Base-by-base conservation (phyloP, 1,140 invertebrate species). In the Temnothorax longispinosus region DNA sequence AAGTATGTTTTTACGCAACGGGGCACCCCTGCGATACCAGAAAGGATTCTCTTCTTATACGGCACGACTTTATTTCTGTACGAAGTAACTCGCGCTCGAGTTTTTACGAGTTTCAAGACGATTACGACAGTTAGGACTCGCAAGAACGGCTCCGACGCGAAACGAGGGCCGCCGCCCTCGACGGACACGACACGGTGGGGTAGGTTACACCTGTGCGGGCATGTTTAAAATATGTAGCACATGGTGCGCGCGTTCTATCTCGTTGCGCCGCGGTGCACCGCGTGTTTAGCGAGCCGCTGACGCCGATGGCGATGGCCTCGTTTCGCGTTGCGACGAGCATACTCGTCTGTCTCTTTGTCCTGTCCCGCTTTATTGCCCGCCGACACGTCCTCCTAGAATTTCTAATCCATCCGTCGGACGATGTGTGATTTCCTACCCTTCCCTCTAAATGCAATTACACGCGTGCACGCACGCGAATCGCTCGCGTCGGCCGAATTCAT, bases 111-210 rank as follows among this genome's bases (percentile, higher is more conserved):
- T 84, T 60, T 74, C 15, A 50, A 74, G 67, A 74, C 15, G 41
- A 74, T 60, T 44, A 27, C 38, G 54, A 75, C 62, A 76, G 71
- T 85, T 62, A 81, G 18, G 27, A 47, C 8, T 78, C 44, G 44
- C 44, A 47, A n/a, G 41, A 74, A 52, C n/a, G 62, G 44, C 44
- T 35, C 27, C 64, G 38, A 35, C 38, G 60, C 47, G 5, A 41
- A 81, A 47, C 27, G 3, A 82, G 52, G 60, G 72, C 86, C 76
- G 62, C 75, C 65, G 72, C 64, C 80, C 62, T 87, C 62, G 85
- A 88, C 87, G 90, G 92, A 93, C 92, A 94, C 91, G 92, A 93
- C 92, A 94, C 91, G 92, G 92, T 94, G 92, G 92, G 91, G 92
- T 93, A 94, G 90, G 85, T 92, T 93, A 85, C 93, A 94, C 93